Conservation (phyloP, 2,113 vertebrate species). For the Oceanites oceanicus region DNA sequence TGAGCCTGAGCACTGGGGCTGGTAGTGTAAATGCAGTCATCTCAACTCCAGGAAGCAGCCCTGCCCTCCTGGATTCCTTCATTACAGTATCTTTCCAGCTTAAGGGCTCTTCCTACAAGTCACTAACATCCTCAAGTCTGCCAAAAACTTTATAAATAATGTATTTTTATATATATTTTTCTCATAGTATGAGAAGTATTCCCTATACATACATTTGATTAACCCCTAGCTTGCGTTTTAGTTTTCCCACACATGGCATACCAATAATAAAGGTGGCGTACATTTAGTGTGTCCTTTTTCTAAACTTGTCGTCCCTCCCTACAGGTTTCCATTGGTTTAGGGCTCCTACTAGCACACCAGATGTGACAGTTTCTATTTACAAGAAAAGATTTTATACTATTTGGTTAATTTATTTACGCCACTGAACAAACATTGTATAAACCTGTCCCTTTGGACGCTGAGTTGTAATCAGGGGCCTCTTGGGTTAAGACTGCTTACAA, state of each 20-base stretch:
- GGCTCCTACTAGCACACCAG: neutral
- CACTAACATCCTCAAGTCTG: neutral
- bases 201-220: neutral
- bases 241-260: neutral
- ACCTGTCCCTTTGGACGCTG: neutral
- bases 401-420: neutral
- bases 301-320: neutral
- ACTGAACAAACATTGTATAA: neutral
- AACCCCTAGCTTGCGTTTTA: neutral
- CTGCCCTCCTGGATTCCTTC: neutral
- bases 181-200: neutral
- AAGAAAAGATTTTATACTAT: neutral
- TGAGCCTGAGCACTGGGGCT: neutral
- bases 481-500: neutral
- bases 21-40: neutral
- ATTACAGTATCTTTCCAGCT: neutral
- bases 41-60: neutral
- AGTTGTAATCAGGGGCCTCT: neutral
- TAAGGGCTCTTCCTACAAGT: neutral
- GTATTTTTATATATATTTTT: no score
- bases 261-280: neutral
- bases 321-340: neutral
- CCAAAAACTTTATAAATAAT: neutral
- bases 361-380: neutral
- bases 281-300: neutral